Evolutionary conservation across 1,140 invertebrate species (phyloP).

Genomic region (Drusus annulatus): DNA sequence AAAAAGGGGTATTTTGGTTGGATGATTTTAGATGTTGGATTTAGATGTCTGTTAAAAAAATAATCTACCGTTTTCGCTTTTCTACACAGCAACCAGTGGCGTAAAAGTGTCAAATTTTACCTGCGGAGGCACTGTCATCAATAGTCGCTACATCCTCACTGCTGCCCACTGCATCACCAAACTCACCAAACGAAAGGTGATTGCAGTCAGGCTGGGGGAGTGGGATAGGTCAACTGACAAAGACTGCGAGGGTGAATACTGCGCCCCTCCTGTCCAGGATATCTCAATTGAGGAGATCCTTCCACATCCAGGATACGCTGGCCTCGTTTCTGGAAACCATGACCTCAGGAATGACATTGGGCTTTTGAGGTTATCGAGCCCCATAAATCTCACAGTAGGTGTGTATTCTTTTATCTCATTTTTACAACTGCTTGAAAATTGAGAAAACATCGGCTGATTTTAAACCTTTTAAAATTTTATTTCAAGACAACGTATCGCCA

Average conservation of each 20-base stretch:
- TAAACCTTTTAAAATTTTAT: too few species aligned
- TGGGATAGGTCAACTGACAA: slow-evolving; percentile 67
- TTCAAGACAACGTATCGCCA: too few species aligned
- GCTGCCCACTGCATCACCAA: slow-evolving; percentile 75
- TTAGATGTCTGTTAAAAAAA: too few species aligned
- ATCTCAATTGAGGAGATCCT: slow-evolving; percentile 63
- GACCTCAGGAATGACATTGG: slow-evolving; percentile 75
- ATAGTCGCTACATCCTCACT: slow-evolving; percentile 77
- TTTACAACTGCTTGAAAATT: too few species aligned
- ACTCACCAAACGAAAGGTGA: too few species aligned
- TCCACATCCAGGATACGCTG: slow-evolving; percentile 64
- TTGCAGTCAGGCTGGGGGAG: slow-evolving; percentile 75
- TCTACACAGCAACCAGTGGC: too few species aligned
- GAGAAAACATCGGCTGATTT: too few species aligned
- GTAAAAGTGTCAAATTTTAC: not conserved
- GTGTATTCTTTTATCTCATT: slow-evolving; percentile 65
- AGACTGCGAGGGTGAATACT: slow-evolving; percentile 73
- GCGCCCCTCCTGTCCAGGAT: slow-evolving; percentile 70
- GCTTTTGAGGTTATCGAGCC: slow-evolving; percentile 71
- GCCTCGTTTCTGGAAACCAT: slow-evolving; percentile 39
- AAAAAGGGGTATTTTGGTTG: too few species aligned
- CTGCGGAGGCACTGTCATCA: slow-evolving; percentile 78
- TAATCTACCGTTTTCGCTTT: too few species aligned
- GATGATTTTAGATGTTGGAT: too few species aligned
- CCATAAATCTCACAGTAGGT: slow-evolving; percentile 62